Evolutionary conservation across 2,797 vertebrate species (phyloP), one percentile per base, ranked within the genome.

Genomic region (Rallus crepitans): DNA sequence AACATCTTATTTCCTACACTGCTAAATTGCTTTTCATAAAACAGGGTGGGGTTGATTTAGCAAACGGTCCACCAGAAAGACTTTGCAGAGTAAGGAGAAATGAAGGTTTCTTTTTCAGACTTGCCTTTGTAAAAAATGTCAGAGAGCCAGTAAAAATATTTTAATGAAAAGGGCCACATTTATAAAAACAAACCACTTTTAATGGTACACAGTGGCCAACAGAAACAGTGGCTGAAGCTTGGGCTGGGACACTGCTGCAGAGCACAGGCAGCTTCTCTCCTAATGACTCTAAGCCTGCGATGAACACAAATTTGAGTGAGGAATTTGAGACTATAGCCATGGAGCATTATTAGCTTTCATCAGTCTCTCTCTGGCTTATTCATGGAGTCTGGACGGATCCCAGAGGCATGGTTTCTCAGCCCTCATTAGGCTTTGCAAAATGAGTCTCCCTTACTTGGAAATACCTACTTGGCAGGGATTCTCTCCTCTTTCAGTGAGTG

Each of bases 351-450:
- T 76, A 93, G 72, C 80, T 93, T 94, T 94, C 85, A 83, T 91
- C 87, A 86, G 55, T 31, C 59, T 52, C 72, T 72, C 79, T 6
- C 7, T 83, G 65, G 71, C 65, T 91, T 69, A 83, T 92, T 92
- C 71, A 85, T 30, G 65, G 66, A 79, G 66, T 76, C 91, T 93
- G 89, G 85, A 93, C 7, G 4, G 69, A 86, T 90, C 92, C 96
- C 92, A 94, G 76, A 52, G 53, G 61, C 79, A 68, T 6, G 31
- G 63, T 72, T 96, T 90, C 93, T 83, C 87, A 93, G 76, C 39
- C 48, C 47, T 91, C 93, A 78, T 95, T 92, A 96, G 66, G 59
- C 55, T 93, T 82, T 66, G 63, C 68, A 83, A 83, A 96, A 82
- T 19, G 57, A 96, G 76, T 52, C 66, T 94, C 69, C 69, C 4